Base-by-base conservation (phyloP, 2,888 invertebrate species). In the Stratiomys singularior region DNA sequence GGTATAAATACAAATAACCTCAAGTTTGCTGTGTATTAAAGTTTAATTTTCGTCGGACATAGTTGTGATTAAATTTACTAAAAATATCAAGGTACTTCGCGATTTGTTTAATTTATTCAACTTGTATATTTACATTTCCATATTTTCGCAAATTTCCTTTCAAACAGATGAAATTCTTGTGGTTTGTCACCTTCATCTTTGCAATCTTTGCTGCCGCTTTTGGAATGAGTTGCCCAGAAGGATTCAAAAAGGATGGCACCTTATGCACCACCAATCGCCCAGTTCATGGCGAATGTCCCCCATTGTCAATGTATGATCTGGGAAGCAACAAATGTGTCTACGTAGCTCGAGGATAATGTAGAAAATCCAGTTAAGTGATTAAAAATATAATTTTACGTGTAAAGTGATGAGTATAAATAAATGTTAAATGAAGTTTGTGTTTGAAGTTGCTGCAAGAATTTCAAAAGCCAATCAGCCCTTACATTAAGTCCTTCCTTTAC, bases 281-380 rank as follows among this genome's bases (percentile, higher is more conserved):
- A 60, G 82, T n/a, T n/a, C n/a, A n/a, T n/a, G n/a, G n/a, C n/a
- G n/a, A n/a, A 15, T 86, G 86, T 67, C 86, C 86, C 3, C 1
- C 15, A 0, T 79, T 81, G 1, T 86, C 86, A 1, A 64, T 77
- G 76, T 85, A 83, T 60, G 82, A 81, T 46, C 0, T 81, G 3
- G 83, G 81, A 11, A 67, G 82, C 5, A 86, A 86, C 80, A 84
- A 83, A 76, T 86, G 86, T 80, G 84, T 85, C 18, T 82, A 83
- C 28, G 72, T 63, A 21, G 76, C 76, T 18, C 60, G 76, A 0
- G 60, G 60, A 25, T 74, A 60, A 47, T 18, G 37, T 23, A 69
- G 21, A 30, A 37, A 66, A 37, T 66, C 5, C 37, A 37, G 21
- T 15, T 37, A 5, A 37, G 9, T 37, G n/a, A n/a, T 37, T 37